Evolutionary conservation across 2,113 vertebrate species (phyloP).

Genomic region (Terrapene triunguis): DNA sequence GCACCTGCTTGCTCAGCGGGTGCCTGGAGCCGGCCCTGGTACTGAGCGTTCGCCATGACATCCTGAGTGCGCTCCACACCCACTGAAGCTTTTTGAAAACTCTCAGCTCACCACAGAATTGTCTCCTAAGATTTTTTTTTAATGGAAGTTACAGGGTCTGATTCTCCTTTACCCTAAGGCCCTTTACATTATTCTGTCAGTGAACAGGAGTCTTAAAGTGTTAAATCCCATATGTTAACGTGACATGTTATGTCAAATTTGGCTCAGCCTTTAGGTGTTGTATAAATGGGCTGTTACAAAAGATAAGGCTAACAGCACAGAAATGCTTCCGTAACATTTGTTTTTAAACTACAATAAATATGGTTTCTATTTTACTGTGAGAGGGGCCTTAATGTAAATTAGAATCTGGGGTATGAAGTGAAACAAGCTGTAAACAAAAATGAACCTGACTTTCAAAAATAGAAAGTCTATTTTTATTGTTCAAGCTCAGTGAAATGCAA

Average conservation of each 20-base stretch:
- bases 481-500: conserved; percentile 22
- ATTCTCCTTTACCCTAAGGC: not conserved
- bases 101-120: not conserved
- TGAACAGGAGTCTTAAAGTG: not conserved
- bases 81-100: not conserved
- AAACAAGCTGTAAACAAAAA: not conserved
- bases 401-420: not conserved
- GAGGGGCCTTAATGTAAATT: not conserved
- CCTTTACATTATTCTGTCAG: not conserved
- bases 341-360: not conserved
- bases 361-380: conserved; percentile 20
- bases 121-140: not conserved
- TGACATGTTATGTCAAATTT: not conserved
- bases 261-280: not conserved
- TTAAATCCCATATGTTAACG: not conserved
- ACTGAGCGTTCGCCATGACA: not conserved
- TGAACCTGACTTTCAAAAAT: conserved; percentile 25
- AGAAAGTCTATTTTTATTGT: conserved; percentile 11
- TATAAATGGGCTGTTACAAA: not conserved
- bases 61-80: not conserved
- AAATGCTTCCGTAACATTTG: not conserved
- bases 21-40: not conserved
- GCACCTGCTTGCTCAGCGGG: too few species aligned
- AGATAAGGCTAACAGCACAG: not conserved
- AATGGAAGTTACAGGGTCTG: not conserved